phyloP scores from a whole-genome alignment of 2,113 vertebrate genomes.

The Symphodus melops region DNA sequence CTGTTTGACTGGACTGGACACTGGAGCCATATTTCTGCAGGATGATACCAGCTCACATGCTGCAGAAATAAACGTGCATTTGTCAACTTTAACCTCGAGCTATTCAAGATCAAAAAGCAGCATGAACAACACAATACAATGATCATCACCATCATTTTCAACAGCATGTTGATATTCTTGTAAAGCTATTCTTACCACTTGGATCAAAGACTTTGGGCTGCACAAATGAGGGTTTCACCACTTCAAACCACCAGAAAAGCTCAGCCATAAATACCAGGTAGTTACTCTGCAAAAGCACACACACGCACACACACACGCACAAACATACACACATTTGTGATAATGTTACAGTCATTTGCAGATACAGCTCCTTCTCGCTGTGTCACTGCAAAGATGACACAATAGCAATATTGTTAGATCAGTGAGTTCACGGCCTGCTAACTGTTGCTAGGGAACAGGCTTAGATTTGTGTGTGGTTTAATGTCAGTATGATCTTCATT shows the following conservation, averaged over 20 bases:
- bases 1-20: slow-evolving; percentile 75
- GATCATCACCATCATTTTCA: not conserved
- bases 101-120: not conserved
- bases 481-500: slow-evolving; percentile 16
- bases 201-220: slow-evolving; percentile 87
- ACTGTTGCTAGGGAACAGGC: slow-evolving; percentile 67
- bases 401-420: slow-evolving; percentile 36
- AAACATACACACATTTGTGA: not conserved
- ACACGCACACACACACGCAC: slow-evolving; percentile 13
- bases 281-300: slow-evolving; percentile 87
- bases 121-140: not conserved
- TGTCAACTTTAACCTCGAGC: not conserved
- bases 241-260: slow-evolving; percentile 99
- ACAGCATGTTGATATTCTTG: not conserved
- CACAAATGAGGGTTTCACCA: slow-evolving; percentile 97
- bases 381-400: slow-evolving; percentile 25
- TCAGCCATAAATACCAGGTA: slow-evolving; percentile 99
- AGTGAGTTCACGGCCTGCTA: slow-evolving; percentile 46
- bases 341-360: slow-evolving; percentile 3
- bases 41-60: slow-evolving; percentile 59
- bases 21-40: slow-evolving; percentile 64
- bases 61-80: slow-evolving; percentile 29
- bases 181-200: slow-evolving; percentile 81
- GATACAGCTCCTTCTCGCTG: too few species aligned
- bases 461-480: slow-evolving; percentile 21